Evolutionary conservation across 2,888 invertebrate genomes (phyloP).

Genomic region (Pycnomerus fuliginosus): DNA sequence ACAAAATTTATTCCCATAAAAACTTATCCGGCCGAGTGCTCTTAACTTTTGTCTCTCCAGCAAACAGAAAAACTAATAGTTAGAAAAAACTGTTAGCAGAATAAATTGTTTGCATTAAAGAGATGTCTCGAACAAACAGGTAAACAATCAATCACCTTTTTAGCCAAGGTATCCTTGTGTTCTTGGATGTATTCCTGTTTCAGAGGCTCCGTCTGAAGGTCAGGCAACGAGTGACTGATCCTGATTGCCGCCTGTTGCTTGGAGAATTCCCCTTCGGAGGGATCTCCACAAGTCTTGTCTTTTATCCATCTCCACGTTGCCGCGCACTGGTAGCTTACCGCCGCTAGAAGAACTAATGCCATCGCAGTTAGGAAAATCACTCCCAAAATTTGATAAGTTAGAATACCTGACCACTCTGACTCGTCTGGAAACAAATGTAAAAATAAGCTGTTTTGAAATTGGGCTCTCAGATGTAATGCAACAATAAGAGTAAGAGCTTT

Average conservation of each 20-base stretch:
- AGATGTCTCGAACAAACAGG: too few species aligned
- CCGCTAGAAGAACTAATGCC: constrained; percentile 68
- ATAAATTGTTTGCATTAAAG: too few species aligned
- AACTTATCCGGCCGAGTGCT: too few species aligned
- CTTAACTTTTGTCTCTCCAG: too few species aligned
- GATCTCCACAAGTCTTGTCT: constrained; percentile 55
- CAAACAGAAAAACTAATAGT: too few species aligned
- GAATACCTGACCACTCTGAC: constrained; percentile 52
- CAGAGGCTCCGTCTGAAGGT: constrained; percentile 68
- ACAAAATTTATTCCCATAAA: too few species aligned
- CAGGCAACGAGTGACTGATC: constrained; percentile 75
- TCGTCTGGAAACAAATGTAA: constrained; percentile 39
- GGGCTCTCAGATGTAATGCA: too few species aligned
- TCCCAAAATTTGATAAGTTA: constrained; percentile 58
- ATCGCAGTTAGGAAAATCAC: constrained; percentile 55
- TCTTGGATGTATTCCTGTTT: constrained; percentile 72
- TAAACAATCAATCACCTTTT: constrained; percentile 60
- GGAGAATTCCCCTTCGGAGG: constrained; percentile 46
- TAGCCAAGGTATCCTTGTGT: constrained; percentile 64
- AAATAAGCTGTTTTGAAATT: too few species aligned
- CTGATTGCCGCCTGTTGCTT: constrained; percentile 69
- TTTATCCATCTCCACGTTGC: constrained; percentile 72
- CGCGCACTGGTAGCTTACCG: constrained; percentile 72
- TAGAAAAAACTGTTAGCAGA: too few species aligned
- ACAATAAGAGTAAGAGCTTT: too few species aligned